phyloP scores from a whole-genome alignment of 2,888 invertebrate species.

The Xylota segnis region DNA sequence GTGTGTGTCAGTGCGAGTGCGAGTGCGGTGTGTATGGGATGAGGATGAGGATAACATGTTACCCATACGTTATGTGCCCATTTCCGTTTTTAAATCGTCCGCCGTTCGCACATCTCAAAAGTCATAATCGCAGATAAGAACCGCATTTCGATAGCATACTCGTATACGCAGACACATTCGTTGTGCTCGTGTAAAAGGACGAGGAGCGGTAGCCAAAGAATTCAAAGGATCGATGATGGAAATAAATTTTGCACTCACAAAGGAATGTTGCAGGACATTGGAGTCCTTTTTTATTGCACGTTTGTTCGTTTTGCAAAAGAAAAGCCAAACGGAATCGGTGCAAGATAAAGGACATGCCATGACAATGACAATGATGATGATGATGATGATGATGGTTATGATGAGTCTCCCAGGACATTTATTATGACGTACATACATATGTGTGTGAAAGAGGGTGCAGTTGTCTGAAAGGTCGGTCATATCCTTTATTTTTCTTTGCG shows the following conservation, averaged over 20 bases:
- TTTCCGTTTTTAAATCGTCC: constrained; percentile 76
- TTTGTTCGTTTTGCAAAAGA: constrained; percentile 50
- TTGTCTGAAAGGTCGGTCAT: constrained; percentile 61
- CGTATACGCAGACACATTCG: constrained; percentile 37
- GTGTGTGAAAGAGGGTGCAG: constrained; percentile 40
- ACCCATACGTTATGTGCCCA: constrained; percentile 74
- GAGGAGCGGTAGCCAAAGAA: constrained; percentile 10
- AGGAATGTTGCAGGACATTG: constrained; percentile 57
- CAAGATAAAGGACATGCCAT: constrained; percentile 72
- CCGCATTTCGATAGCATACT: constrained; percentile 43
- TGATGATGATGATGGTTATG: constrained; percentile 53
- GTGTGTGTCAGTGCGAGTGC: constrained; percentile 9
- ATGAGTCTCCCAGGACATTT: constrained; percentile 75
- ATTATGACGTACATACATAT: constrained; percentile 75
- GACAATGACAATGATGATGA: constrained; percentile 35
- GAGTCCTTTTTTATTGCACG: constrained; percentile 73
- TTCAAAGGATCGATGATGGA: constrained; percentile 67
- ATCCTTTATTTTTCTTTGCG: constrained; percentile 43
- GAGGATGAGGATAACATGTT: constrained; percentile 49
- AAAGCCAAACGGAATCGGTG: constrained; percentile 65
- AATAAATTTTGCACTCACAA: constrained; percentile 75
- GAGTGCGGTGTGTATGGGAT: constrained; percentile 8
- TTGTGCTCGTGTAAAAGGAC: constrained; percentile 41
- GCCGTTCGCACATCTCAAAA: constrained; percentile 72
- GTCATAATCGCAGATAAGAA: constrained; percentile 76